These are phyloP conservation scores for Odiellus spinosus DNA, from an alignment of 2,888 invertebrate species.

Conservation along the genomic window DNA sequence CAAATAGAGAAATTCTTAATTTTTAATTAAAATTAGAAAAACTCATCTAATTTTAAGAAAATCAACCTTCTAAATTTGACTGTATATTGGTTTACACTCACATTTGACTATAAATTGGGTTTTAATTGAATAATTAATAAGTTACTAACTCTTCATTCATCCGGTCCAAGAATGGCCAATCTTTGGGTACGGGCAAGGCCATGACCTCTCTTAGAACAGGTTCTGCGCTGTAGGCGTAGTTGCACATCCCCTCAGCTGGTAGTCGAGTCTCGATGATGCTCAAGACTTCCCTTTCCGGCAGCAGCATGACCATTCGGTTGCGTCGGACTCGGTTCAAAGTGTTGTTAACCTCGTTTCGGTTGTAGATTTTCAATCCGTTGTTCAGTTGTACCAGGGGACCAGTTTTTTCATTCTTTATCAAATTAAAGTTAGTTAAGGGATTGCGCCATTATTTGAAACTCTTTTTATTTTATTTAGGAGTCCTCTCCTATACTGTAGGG, in stretches of 20 bases:
- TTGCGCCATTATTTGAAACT: no score
- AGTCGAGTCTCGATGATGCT: constrained; percentile 10
- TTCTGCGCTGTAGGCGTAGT: constrained; percentile 38
- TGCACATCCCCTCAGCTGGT: constrained; percentile 7
- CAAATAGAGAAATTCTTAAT: no score
- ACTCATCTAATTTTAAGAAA: no score
- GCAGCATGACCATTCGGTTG: constrained; percentile 11
- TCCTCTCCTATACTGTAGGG: no score
- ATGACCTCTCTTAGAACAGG: constrained; percentile 64
- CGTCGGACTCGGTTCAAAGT: constrained; percentile 10
- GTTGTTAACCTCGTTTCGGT: background rate
- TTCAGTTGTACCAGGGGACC: constrained; percentile 2
- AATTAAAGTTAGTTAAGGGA: background rate
- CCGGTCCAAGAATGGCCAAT: constrained; percentile 56
- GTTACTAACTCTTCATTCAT: constrained; percentile 61
- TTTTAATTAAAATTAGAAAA: no score
- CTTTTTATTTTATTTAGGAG: no score
- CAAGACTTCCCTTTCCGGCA: constrained; percentile 7
- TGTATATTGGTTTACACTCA: no score
- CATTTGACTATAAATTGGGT: no score
- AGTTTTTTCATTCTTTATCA: constrained; percentile 5
- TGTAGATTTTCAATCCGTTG: constrained; percentile 7
- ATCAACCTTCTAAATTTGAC: no score
- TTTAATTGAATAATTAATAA: no score
- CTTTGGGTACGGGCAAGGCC: constrained; percentile 53